Percentiles rank a stretch among this genome's conserved stretches.
Conservation (phyloP, 2,797 vertebrate genomes). For the Amniataba percoides region DNA sequence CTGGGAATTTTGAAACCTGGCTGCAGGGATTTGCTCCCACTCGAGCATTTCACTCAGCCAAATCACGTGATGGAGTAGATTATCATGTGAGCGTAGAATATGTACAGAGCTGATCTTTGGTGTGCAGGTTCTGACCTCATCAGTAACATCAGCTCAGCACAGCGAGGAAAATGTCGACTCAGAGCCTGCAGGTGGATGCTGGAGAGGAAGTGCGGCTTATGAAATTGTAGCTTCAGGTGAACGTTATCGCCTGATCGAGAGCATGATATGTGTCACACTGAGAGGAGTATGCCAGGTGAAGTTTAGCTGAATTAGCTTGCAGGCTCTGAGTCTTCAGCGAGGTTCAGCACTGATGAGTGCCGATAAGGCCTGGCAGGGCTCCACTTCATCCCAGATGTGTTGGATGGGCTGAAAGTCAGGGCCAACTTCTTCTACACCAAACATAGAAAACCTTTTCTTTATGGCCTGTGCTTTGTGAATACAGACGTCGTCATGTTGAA, state of each 20-base stretch:
- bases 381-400: background rate
- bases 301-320: too few species aligned
- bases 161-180: background rate
- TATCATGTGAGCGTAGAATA: background rate
- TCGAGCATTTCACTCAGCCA: background rate
- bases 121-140: background rate
- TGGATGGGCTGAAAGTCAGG: background rate
- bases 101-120: background rate
- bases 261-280: too few species aligned
- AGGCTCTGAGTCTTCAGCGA: background rate
- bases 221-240: background rate
- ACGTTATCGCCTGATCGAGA: too few species aligned
- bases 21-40: slow-evolving; percentile 6
- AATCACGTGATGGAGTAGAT: background rate
- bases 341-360: background rate
- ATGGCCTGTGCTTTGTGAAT: background rate
- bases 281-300: too few species aligned
- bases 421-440: background rate
- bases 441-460: background rate
- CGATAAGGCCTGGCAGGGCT: background rate
- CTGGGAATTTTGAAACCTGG: slow-evolving; percentile 2
- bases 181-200: background rate
- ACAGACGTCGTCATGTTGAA: background rate
- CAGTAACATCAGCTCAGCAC: background rate
- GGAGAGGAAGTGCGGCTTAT: background rate